A percentile compares a stretch with the other conserved stretches of the same genome.
These are phyloP conservation scores for Alethe diademata DNA, from an alignment of 2,113 vertebrate species.

Conservation along the genomic window DNA sequence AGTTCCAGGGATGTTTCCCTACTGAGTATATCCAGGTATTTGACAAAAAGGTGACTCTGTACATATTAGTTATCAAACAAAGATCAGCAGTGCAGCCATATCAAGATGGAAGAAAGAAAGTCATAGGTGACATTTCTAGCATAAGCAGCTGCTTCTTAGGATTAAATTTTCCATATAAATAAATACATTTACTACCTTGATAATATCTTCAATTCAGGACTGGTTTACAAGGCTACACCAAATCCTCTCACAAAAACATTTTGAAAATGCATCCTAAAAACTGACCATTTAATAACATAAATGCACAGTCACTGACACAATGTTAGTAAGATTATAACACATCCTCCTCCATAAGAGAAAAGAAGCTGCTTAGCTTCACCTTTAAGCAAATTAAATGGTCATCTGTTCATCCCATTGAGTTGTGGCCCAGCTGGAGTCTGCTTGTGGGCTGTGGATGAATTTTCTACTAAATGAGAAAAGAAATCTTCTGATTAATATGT, in stretches of 20 bases:
- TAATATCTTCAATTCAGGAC: neutral
- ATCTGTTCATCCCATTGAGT: accelerated
- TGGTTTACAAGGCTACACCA: neutral
- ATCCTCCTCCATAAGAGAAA: neutral
- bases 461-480: neutral
- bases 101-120: neutral
- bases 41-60: neutral
- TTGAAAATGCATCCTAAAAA: neutral
- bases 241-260: neutral
- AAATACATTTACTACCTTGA: neutral
- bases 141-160: neutral
- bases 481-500: neutral
- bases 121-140: neutral
- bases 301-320: neutral
- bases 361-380: neutral
- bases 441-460: neutral
- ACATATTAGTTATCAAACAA: neutral
- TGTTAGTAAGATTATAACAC: neutral
- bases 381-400: neutral
- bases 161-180: neutral
- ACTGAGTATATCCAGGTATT: neutral
- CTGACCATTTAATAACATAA: neutral
- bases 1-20: neutral
- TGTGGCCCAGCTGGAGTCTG: neutral
- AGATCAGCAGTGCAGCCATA: neutral